A percentile compares a stretch with the other conserved stretches of the same genome.
Evolutionary conservation across 2,113 vertebrate species (phyloP).

Genomic region (Spilogale gracilis): DNA sequence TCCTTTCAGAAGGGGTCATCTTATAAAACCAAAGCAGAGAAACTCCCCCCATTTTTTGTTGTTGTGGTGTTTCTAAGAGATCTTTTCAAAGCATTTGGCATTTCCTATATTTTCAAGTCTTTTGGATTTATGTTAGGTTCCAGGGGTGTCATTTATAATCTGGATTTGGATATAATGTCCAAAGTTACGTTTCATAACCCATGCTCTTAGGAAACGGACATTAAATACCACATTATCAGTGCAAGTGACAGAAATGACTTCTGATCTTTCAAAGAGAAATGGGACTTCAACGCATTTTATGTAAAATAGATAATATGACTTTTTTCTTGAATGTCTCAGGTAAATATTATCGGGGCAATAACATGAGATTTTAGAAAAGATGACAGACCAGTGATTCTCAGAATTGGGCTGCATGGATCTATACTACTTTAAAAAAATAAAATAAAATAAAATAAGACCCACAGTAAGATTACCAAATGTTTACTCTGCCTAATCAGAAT

Average conservation of each 20-base stretch:
- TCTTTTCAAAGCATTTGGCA: background rate
- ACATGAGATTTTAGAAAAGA: background rate
- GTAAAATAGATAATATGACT: background rate
- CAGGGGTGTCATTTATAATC: background rate
- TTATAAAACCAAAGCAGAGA: background rate
- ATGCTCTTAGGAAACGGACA: background rate
- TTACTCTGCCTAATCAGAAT: background rate
- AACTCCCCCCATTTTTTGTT: background rate
- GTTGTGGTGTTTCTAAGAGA: background rate
- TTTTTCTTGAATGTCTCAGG: background rate
- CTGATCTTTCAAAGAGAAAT: background rate
- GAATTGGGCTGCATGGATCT: background rate
- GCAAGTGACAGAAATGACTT: background rate
- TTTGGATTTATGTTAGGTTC: slow-evolving; percentile 1
- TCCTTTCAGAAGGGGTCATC: background rate
- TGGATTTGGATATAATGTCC: background rate
- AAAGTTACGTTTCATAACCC: background rate
- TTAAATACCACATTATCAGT: background rate
- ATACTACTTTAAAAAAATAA: background rate
- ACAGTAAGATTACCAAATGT: background rate
- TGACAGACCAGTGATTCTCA: background rate
- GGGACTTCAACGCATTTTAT: background rate
- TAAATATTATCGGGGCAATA: background rate
- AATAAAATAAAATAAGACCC: background rate
- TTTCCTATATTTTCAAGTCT: slow-evolving; percentile 35